These are phyloP conservation scores for Oreohelix idahoensis DNA, from an alignment of 1,140 invertebrate genomes.

Conservation along the genomic window DNA sequence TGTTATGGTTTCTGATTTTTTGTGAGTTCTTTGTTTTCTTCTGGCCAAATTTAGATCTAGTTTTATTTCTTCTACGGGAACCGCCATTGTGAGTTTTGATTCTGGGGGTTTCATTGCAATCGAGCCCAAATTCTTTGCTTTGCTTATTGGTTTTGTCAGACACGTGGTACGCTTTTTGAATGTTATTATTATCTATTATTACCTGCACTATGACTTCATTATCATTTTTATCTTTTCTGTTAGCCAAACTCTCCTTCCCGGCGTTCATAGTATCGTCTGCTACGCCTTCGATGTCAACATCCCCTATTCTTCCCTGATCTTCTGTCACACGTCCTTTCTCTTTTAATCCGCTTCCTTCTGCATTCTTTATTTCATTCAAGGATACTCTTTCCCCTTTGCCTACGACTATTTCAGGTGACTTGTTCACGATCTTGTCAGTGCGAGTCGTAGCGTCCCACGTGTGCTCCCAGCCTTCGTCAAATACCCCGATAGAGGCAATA, in stretches of 20 bases:
- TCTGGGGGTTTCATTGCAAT: neutral
- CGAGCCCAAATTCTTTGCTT: neutral
- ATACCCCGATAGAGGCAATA: constrained; percentile 61
- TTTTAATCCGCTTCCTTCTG: neutral
- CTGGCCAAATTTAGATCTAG: neutral
- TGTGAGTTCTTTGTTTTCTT: neutral
- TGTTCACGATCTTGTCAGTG: neutral
- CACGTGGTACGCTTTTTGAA: neutral
- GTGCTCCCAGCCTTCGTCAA: constrained; percentile 39
- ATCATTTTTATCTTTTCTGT: neutral
- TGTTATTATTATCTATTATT: neutral
- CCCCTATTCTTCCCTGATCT: neutral
- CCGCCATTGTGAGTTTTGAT: neutral
- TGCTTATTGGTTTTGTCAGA: neutral
- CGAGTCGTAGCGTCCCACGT: neutral
- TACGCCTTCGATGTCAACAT: neutral
- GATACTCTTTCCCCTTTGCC: neutral
- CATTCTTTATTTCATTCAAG: neutral
- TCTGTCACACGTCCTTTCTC: neutral
- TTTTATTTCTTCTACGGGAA: neutral
- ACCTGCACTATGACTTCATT: neutral
- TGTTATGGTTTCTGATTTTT: neutral
- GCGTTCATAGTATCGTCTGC: constrained; percentile 1
- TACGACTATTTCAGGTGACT: neutral
- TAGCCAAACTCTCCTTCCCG: neutral